Conservation (phyloP, 2,888 invertebrate genomes). For the Harpagoxenus sublaevis region DNA sequence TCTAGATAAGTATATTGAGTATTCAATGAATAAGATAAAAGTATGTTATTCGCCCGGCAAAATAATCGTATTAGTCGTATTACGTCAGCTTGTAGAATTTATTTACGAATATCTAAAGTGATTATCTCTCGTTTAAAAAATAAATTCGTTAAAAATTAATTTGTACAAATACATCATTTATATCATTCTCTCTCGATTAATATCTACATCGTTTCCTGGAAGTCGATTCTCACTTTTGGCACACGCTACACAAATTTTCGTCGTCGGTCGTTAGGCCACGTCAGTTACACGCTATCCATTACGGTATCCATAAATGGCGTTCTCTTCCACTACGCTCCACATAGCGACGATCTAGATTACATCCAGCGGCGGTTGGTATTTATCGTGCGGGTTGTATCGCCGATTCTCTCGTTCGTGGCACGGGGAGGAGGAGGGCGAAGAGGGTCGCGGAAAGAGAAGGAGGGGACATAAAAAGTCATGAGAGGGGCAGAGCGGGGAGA, state of each 20-base stretch:
- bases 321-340: slow-evolving; percentile 55
- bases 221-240: slow-evolving; percentile 22
- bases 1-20: slow-evolving; percentile 19
- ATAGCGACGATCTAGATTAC: slow-evolving; percentile 55
- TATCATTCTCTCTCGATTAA: background rate
- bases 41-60: background rate
- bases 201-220: background rate
- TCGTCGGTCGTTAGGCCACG: slow-evolving; percentile 40
- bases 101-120: background rate
- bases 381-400: slow-evolving; percentile 57
- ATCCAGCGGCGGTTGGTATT: slow-evolving; percentile 49
- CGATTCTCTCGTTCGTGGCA: slow-evolving; percentile 44
- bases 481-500: slow-evolving; percentile 35
- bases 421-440: background rate
- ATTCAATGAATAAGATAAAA: background rate
- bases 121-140: background rate
- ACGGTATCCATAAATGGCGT: slow-evolving; percentile 52
- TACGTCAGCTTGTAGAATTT: background rate
- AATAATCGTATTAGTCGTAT: background rate
- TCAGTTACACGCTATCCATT: slow-evolving; percentile 55
- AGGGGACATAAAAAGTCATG: slow-evolving; percentile 56
- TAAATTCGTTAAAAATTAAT: background rate
- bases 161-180: background rate
- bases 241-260: slow-evolving; percentile 35
- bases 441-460: slow-evolving; percentile 45